These are phyloP conservation scores for Magallana angulata DNA, from an alignment of 1,140 invertebrate species.

Conservation along the genomic window DNA sequence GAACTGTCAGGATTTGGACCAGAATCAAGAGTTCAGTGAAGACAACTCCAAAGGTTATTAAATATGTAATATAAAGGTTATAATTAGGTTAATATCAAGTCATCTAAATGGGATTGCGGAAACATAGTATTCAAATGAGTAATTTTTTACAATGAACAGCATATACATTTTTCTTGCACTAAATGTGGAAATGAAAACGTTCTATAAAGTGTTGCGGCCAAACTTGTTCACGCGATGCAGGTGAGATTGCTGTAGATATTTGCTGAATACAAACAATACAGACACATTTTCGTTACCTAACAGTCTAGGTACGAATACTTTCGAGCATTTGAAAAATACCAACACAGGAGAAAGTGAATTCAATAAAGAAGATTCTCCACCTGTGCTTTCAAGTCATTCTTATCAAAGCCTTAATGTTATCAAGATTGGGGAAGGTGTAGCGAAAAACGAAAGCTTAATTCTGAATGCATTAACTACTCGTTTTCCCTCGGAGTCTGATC, in stretches of 20 bases:
- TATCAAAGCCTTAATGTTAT: no score
- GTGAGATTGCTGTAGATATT: neutral
- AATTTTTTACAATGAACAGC: neutral
- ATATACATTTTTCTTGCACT: neutral
- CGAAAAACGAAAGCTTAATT: no score
- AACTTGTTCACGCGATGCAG: neutral
- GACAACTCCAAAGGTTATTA: slow-evolving; percentile 1
- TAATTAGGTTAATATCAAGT: slow-evolving; percentile 21
- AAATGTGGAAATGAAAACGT: neutral
- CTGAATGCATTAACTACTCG: no score
- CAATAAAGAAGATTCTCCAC: no score
- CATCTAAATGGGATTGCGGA: neutral
- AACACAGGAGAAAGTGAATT: no score
- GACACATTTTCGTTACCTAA: neutral
- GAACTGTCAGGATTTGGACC: slow-evolving; percentile 1
- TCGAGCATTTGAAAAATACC: neutral
- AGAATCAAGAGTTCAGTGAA: neutral
- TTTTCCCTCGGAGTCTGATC: no score
- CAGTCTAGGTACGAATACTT: neutral
- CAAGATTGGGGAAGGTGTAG: no score
- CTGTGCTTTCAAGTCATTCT: no score
- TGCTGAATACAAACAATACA: neutral
- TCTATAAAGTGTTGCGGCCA: no score
- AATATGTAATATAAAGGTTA: slow-evolving; percentile 12
- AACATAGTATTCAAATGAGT: slow-evolving; percentile 10